These are phyloP conservation scores for Sarcophaga bullata DNA, from an alignment of 1,140 invertebrate species.

Conservation along the genomic window DNA sequence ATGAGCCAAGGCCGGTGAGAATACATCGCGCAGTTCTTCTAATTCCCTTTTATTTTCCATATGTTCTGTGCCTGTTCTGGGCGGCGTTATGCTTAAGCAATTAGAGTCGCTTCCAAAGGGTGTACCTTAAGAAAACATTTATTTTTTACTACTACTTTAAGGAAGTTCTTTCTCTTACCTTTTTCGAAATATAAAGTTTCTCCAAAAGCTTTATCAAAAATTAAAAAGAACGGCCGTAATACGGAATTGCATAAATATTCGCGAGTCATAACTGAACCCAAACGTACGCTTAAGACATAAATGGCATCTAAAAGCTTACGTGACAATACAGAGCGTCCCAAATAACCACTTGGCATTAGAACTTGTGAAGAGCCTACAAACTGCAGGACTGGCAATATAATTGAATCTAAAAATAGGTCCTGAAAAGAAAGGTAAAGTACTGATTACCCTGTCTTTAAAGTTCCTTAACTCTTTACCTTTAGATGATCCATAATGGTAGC, in stretches of 20 bases:
- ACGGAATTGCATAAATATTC: slow-evolving; percentile 78
- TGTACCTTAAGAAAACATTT: background rate
- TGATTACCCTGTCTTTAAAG: slow-evolving; percentile 42
- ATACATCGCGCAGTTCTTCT: slow-evolving; percentile 83
- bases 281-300: slow-evolving; percentile 79
- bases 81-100: slow-evolving; percentile 42
- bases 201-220: slow-evolving; percentile 83
- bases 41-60: slow-evolving; percentile 69
- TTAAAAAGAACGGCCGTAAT: slow-evolving; percentile 82
- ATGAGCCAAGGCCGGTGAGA: slow-evolving; percentile 85
- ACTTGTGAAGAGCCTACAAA: slow-evolving; percentile 78
- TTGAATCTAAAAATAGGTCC: slow-evolving; percentile 79
- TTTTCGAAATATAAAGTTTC: slow-evolving; percentile 47
- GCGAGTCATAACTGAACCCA: slow-evolving; percentile 86
- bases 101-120: background rate
- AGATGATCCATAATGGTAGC: slow-evolving; percentile 86
- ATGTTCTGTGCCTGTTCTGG: background rate
- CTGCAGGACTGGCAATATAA: slow-evolving; percentile 80
- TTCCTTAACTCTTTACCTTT: slow-evolving; percentile 68
- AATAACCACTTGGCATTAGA: slow-evolving; percentile 80
- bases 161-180: no score
- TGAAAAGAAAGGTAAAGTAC: slow-evolving; percentile 55
- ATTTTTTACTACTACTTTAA: no score
- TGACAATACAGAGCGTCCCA: slow-evolving; percentile 78
- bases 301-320: slow-evolving; percentile 84